phyloP scores from a whole-genome alignment of 2,113 vertebrate genomes.

The Notiomystis cincta region DNA sequence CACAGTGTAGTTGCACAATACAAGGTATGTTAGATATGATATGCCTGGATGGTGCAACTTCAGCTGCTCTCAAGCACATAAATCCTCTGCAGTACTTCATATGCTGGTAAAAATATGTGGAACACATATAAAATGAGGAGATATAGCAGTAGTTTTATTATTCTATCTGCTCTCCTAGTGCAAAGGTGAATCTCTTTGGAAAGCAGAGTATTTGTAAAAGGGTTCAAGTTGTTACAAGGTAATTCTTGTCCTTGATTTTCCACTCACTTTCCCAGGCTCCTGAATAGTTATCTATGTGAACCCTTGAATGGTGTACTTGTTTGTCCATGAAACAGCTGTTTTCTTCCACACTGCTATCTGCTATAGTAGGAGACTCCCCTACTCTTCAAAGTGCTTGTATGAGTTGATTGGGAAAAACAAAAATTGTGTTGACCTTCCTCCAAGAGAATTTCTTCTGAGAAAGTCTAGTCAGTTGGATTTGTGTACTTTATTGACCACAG shows the following conservation, averaged over 20 bases:
- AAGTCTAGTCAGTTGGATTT: not conserved
- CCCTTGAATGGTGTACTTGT: not conserved
- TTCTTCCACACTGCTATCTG: not conserved
- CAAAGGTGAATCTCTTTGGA: not conserved
- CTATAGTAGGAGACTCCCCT: not conserved
- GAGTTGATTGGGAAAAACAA: not conserved
- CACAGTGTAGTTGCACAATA: not conserved
- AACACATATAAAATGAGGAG: rapidly evolving
- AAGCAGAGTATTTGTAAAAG: not conserved
- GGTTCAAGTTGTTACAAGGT: not conserved
- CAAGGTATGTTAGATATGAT: not conserved
- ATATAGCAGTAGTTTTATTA: not conserved
- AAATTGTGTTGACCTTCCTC: not conserved
- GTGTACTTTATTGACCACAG: not conserved
- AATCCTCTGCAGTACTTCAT: not conserved
- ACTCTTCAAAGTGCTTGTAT: not conserved
- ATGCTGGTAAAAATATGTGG: not conserved
- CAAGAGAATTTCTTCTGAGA: not conserved
- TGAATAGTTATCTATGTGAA: not conserved
- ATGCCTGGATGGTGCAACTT: not conserved
- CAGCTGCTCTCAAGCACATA: not conserved
- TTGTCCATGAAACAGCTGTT: not conserved
- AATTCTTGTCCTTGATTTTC: not conserved
- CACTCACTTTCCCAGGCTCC: not conserved
- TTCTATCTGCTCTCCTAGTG: not conserved